These are phyloP conservation scores for Drosophila demipolita DNA, from an alignment of 2,888 invertebrate genomes.

Conservation along the genomic window DNA sequence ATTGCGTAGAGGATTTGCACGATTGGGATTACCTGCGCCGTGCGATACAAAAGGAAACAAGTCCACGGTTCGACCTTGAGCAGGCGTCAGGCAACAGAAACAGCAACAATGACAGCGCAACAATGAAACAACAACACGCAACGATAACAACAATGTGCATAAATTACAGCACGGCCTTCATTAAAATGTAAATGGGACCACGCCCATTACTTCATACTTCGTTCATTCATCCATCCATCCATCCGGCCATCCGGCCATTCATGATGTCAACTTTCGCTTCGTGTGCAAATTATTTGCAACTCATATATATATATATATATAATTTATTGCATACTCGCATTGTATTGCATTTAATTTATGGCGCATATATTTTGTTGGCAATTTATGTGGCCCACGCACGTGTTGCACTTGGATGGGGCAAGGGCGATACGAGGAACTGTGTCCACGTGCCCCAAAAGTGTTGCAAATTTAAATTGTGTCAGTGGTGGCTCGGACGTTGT, in stretches of 20 bases:
- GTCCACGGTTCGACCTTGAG: conserved; percentile 59
- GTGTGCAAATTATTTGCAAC: conserved; percentile 46
- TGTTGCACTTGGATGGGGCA: conserved; percentile 49
- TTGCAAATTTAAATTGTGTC: conserved; percentile 69
- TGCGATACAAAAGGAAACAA: conserved; percentile 14
- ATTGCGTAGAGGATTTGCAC: not conserved
- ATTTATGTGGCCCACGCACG: conserved; percentile 72
- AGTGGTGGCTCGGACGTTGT: conserved; percentile 46
- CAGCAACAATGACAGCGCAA: conserved; percentile 17
- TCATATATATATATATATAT: conserved; percentile 7
- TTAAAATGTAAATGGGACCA: conserved; percentile 70
- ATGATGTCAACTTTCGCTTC: conserved; percentile 52
- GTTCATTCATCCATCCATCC: conserved; percentile 7
- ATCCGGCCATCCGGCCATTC: conserved; percentile 26
- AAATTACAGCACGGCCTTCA: conserved; percentile 61
- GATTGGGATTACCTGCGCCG: not conserved
- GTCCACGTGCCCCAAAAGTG: conserved; percentile 33
- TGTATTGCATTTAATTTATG: conserved; percentile 67
- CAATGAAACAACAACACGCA: conserved; percentile 16
- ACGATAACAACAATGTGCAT: conserved; percentile 55
- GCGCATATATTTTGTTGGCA: conserved; percentile 57
- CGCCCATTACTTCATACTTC: conserved; percentile 40
- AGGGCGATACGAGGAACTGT: conserved; percentile 1
- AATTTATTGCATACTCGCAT: conserved; percentile 29
- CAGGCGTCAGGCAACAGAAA: conserved; percentile 19